A percentile compares a stretch with the other conserved stretches of the same genome.
These are phyloP conservation scores for Ammodramus savannarum DNA, from an alignment of 2,113 vertebrate species.

Conservation along the genomic window DNA sequence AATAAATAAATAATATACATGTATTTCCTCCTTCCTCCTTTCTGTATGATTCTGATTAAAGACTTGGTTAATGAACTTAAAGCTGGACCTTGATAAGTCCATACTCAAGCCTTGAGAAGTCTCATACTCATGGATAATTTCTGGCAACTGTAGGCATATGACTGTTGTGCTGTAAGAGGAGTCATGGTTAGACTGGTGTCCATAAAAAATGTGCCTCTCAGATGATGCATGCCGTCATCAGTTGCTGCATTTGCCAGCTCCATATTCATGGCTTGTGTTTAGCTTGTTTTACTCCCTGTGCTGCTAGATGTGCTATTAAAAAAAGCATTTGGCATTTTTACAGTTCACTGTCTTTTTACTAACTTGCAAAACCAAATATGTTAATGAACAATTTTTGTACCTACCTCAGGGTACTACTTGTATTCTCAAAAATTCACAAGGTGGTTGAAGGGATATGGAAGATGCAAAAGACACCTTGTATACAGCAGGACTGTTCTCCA, in stretches of 20 bases:
- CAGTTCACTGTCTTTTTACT: neutral
- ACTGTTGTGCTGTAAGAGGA: neutral
- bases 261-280: neutral
- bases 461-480: neutral
- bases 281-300: neutral
- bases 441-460: neutral
- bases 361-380: neutral
- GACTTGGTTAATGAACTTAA: neutral
- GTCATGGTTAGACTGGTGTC: neutral
- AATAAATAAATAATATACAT: neutral
- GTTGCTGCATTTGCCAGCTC: neutral
- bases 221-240: neutral
- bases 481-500: neutral
- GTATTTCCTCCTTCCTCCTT: neutral
- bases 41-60: neutral
- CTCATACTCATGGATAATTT: neutral
- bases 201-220: neutral
- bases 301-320: neutral
- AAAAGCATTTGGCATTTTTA: neutral
- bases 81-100: neutral
- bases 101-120: neutral
- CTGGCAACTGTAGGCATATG: neutral
- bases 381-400: neutral
- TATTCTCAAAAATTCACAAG: neutral
- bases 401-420: neutral